Evolutionary conservation across 2,888 invertebrate genomes (phyloP), one percentile per base, ranked within the genome.

Genomic region (Amblyjoppa fuscipennis): DNA sequence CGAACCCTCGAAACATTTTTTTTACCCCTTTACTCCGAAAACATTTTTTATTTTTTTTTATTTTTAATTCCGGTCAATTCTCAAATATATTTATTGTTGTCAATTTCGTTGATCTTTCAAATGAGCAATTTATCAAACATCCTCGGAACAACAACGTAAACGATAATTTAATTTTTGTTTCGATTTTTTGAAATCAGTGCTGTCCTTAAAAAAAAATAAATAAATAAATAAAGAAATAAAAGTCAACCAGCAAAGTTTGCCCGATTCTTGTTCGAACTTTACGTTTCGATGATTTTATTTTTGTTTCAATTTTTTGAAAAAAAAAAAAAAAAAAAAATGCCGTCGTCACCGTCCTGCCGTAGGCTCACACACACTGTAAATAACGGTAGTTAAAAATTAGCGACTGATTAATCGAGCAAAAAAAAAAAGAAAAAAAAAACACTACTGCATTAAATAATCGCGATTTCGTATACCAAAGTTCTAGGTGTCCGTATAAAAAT

Each of bases 311-410:
- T 73, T 79, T 83, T 78, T 16, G n/a, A 73, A 16, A 81, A 20
- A 20, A 20, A 20, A 20, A 20, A 20, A 20, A 20, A 20, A 20
- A 20, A 20, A 20, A 20, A 77, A 80, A 68, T 77, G 68, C 79
- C 82, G 80, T 80, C 83, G 78, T 83, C 87, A 90, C 89, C 90
- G 90, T 90, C 90, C 90, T 87, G 87, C 84, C 77, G 56, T 79
- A 81, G 73, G 20, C 25, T 81, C 68, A 79, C 68, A 45, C 61
- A 76, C 34, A 16, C 53, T 80, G 84, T 84, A 82, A 69, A 82
- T 84, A 80, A 77, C 45, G 51, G 66, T 74, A 49, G 66, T 69
- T 66, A 41, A 71, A 25, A 70, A 51, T 73, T 45, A 69, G 59
- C 41, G 69, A 66, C 61, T 77, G 68, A 51, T 74, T 74, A 45